phyloP scores from a whole-genome alignment of 2,797 vertebrate species.

The Taenioides sp. region DNA sequence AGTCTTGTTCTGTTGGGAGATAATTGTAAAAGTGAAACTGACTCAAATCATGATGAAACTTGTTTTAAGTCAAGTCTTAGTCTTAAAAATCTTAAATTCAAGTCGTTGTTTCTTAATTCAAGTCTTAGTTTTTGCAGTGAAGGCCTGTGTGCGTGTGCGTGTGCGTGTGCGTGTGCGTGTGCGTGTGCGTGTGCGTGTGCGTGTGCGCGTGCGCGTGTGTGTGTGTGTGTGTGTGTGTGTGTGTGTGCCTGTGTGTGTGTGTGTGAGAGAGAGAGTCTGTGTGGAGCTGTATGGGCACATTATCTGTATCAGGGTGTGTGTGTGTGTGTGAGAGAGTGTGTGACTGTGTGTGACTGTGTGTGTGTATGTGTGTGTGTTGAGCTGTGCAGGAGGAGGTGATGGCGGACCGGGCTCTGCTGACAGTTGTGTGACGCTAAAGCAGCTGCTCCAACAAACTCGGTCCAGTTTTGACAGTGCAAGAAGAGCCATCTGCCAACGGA shows the following conservation, averaged over 20 bases:
- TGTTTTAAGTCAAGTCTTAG: too few relatives aligned
- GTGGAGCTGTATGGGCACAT: conserved; percentile 10
- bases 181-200: too few relatives aligned
- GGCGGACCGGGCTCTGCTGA: conserved; percentile 50
- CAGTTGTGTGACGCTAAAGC: conserved; percentile 66
- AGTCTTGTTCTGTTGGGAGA: too few relatives aligned
- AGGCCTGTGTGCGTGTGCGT: too few relatives aligned
- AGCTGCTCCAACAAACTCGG: conserved; percentile 56
- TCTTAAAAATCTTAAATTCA: too few relatives aligned
- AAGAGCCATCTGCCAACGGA: conserved; percentile 47
- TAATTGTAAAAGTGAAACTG: too few relatives aligned
- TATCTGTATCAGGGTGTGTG: not conserved
- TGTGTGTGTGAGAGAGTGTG: not conserved
- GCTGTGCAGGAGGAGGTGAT: conserved; percentile 58
- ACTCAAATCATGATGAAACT: too few relatives aligned
- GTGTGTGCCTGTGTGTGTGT: not conserved
- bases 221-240: conserved; percentile 16
- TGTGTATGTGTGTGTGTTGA: not conserved
- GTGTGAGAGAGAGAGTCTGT: too few relatives aligned
- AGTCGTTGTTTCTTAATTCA: too few relatives aligned
- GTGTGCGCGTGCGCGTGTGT: too few relatives aligned
- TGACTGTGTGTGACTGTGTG: conserved; percentile 15
- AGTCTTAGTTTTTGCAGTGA: too few relatives aligned
- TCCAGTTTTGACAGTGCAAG: conserved; percentile 49
- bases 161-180: too few relatives aligned